Base-by-base conservation (phyloP, 2,888 invertebrate species). In the Amiota minor region DNA sequence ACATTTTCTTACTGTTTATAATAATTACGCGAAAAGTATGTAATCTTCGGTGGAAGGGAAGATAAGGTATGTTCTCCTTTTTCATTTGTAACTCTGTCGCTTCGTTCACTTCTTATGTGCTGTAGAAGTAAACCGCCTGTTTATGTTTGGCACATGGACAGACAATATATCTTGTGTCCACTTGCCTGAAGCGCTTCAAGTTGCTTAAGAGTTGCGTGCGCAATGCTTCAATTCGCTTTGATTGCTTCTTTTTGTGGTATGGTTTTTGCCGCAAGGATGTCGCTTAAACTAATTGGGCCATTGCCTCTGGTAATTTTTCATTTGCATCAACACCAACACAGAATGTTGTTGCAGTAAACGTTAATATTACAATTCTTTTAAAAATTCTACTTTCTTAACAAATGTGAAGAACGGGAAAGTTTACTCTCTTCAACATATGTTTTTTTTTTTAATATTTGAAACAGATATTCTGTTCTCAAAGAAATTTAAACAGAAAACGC, bases 231-330 rank as follows among this genome's bases (percentile, higher is more conserved):
- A 23, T 64, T 65, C 56, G 65, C 73, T 76, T 69, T 81, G 79
- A 82, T 82, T 69, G 74, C 74, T 72, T 71, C 74, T 78, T 75
- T 78, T 78, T 56, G 70, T 67, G 72, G 65, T 72, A 72, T 68
- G 61, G 62, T 67, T 74, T 76, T 76, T 76, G 74, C 72, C 55
- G 53, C 75, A 75, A 77, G 78, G 80, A 80, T 80, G 81, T 79
- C 82, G 76, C 78, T 79, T 75, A 76, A 78, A 81, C 78, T 83
- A 83, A 84, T 84, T 83, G 79, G 81, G 80, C 70, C 73, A 79
- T 65, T 73, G 78, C 80, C 74, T 45, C 18, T 53, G 74, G 77
- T 76, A 14, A 56, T 67, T 67, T 68, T 71, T 76, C 76, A 78
- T 73, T 73, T 76, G 73, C 65, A 16, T 65, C 65, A 47, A 11